Percentiles rank a stretch among this genome's conserved stretches.
phyloP scores from a whole-genome alignment of 1,140 invertebrate species.

The Plectrocnemia conspersa region DNA sequence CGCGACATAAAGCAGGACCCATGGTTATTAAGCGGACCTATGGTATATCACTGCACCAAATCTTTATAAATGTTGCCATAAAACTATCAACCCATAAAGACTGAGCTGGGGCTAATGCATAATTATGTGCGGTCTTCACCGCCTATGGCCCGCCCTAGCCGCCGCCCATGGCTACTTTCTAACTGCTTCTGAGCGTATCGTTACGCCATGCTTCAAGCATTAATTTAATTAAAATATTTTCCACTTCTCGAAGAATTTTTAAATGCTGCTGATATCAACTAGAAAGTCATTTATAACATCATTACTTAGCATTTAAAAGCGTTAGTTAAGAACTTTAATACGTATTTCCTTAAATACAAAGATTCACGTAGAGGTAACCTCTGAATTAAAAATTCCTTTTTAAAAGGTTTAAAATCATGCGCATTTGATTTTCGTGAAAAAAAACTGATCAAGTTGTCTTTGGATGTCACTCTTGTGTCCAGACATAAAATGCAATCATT shows the following conservation, averaged over 20 bases:
- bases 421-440: no score
- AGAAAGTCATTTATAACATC: no score
- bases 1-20: conserved; percentile 7
- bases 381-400: no score
- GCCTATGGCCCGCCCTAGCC: conserved; percentile 20
- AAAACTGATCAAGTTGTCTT: no score
- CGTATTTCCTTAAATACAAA: no score
- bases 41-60: conserved; percentile 33
- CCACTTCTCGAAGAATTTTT: conserved; percentile 1
- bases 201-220: conserved; percentile 18
- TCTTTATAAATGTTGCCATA: conserved; percentile 36
- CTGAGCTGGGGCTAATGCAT: conserved; percentile 31
- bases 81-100: conserved; percentile 36
- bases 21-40: conserved; percentile 23
- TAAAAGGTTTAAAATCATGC: no score
- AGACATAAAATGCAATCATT: no score
- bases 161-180: neutral
- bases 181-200: conserved; percentile 12
- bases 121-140: conserved; percentile 34
- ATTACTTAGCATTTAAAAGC: no score
- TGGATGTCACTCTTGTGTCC: no score
- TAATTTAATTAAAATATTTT: neutral
- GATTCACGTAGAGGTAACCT: no score
- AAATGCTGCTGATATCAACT: no score
- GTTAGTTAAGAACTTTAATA: no score